phyloP scores from a whole-genome alignment of 2,888 invertebrate genomes.

The Cryptus viduatorius region DNA sequence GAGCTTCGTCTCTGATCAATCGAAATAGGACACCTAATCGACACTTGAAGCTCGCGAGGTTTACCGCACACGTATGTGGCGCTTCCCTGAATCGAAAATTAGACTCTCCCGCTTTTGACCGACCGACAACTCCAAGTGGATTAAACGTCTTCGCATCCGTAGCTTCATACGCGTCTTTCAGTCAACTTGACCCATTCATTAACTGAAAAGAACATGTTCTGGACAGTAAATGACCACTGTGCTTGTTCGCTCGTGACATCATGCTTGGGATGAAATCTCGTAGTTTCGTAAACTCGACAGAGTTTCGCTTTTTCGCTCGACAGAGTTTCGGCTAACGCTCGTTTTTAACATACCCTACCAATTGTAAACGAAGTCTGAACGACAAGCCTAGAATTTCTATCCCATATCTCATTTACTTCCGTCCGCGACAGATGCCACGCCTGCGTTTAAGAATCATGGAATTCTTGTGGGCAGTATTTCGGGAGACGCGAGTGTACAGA shows the following conservation, averaged over 20 bases:
- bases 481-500: slow-evolving; percentile 19
- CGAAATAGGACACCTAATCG: slow-evolving; percentile 31
- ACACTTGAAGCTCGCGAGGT: neutral
- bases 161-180: too few relatives aligned
- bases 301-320: too few relatives aligned
- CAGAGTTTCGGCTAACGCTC: too few relatives aligned
- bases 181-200: too few relatives aligned
- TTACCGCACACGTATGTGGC: neutral
- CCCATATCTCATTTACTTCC: neutral
- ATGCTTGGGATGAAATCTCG: too few relatives aligned
- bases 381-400: neutral
- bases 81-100: neutral
- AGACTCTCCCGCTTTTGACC: too few relatives aligned
- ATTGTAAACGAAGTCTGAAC: neutral
- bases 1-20: slow-evolving; percentile 18
- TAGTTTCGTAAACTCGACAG: too few relatives aligned
- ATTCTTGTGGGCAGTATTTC: slow-evolving; percentile 28
- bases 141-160: too few relatives aligned
- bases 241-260: too few relatives aligned
- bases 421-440: neutral
- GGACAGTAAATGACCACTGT: too few relatives aligned
- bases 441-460: slow-evolving; percentile 11
- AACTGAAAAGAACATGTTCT: too few relatives aligned
- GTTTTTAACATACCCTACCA: too few relatives aligned
- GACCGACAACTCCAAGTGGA: neutral